Conservation (phyloP, 1,140 invertebrate genomes). For the Brachionus plicatilis region DNA sequence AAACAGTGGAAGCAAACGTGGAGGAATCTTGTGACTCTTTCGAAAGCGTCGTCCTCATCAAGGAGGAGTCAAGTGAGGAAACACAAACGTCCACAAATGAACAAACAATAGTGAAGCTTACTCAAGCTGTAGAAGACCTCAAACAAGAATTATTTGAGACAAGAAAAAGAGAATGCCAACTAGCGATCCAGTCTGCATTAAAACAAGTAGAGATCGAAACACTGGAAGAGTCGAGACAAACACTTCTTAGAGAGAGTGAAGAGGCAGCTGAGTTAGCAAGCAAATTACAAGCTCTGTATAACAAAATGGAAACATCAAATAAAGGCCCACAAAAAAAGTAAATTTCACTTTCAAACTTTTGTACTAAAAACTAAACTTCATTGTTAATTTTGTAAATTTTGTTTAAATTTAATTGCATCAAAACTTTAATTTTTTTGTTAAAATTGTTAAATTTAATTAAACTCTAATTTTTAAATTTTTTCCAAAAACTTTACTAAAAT, state of each 20-base stretch:
- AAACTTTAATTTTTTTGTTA: neutral
- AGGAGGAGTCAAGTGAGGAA: no score
- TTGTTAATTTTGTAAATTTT: neutral
- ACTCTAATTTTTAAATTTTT: neutral
- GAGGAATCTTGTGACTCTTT: neutral
- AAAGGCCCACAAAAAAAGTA: no score
- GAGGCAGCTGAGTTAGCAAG: neutral
- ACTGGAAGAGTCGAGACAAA: neutral
- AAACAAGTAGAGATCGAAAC: neutral
- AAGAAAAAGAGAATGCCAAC: neutral
- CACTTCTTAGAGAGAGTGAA: neutral
- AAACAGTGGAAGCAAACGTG: neutral
- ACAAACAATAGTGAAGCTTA: neutral
- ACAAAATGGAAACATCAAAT: no score
- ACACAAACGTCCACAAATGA: neutral
- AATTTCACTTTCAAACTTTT: no score
- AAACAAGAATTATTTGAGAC: neutral
- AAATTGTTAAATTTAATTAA: neutral
- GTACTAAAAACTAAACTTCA: neutral
- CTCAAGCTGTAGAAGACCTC: neutral
- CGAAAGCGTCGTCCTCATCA: neutral
- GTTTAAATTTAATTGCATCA: neutral
- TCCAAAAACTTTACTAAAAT: neutral
- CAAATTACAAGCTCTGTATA: neutral
- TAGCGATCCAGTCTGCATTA: neutral